These are phyloP conservation scores for Ormyrus nitidulus DNA, from an alignment of 2,888 invertebrate genomes.

Conservation along the genomic window DNA sequence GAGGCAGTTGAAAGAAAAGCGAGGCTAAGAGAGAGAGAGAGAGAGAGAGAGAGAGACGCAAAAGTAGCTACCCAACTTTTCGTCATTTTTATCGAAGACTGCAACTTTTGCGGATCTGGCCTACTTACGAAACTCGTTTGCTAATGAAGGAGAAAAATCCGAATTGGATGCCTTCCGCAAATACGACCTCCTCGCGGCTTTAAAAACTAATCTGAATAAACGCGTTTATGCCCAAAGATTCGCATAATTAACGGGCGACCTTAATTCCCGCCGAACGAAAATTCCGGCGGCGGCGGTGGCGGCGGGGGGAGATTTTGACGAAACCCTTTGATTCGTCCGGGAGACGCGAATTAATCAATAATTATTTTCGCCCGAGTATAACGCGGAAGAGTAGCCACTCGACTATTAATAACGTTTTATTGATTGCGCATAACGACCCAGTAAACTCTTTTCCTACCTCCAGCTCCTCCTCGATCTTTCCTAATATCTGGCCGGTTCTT, in stretches of 20 bases:
- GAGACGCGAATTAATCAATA: slow-evolving; percentile 46
- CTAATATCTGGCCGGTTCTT: background rate
- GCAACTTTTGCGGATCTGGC: slow-evolving; percentile 54
- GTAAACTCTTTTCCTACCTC: slow-evolving; percentile 46
- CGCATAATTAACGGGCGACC: no score
- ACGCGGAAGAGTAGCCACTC: slow-evolving; percentile 5
- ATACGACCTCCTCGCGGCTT: no score
- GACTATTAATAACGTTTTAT: slow-evolving; percentile 56
- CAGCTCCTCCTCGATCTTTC: background rate
- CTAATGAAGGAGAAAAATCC: background rate
- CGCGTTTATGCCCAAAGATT: no score
- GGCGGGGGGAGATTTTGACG: no score
- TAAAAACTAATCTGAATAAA: no score
- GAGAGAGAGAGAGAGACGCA: slow-evolving; percentile 2
- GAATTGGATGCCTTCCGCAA: background rate
- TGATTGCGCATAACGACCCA: slow-evolving; percentile 56
- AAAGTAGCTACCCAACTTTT: slow-evolving; percentile 42
- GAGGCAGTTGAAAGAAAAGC: slow-evolving; percentile 28
- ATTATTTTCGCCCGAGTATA: slow-evolving; percentile 49
- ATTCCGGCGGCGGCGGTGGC: no score
- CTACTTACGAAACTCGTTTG: slow-evolving; percentile 41
- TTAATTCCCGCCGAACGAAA: no score
- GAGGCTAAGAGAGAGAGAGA: background rate
- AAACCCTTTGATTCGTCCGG: background rate
- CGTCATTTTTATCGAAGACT: slow-evolving; percentile 49